Conservation (phyloP, 2,113 vertebrate genomes). For the Monarcha castaneiventris region DNA sequence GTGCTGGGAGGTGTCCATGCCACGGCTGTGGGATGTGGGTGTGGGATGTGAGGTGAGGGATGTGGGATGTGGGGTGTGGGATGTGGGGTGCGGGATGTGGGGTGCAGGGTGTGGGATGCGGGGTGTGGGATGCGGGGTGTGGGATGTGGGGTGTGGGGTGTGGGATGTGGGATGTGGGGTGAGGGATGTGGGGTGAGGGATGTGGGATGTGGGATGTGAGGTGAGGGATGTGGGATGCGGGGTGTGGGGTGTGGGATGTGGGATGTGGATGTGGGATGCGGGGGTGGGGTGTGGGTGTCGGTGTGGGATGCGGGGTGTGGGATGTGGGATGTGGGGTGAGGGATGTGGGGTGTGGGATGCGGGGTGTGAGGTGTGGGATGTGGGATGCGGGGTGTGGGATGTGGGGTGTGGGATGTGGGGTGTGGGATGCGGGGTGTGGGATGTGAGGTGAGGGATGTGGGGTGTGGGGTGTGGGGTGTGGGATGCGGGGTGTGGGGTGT, state of each 20-base stretch:
- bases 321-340: background rate
- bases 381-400: background rate
- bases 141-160: rapidly evolving
- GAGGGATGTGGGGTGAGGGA: background rate
- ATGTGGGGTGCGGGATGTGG: rapidly evolving
- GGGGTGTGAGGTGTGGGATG: rapidly evolving
- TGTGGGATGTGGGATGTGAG: no score
- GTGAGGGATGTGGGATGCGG: background rate
- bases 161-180: rapidly evolving
- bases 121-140: background rate
- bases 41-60: background rate
- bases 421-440: rapidly evolving
- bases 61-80: rapidly evolving
- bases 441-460: background rate
- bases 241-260: rapidly evolving
- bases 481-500: background rate
- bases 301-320: no score
- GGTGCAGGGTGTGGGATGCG: background rate
- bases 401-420: rapidly evolving
- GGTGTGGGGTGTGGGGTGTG: rapidly evolving
- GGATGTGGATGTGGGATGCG: rapidly evolving
- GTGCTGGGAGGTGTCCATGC: no score
- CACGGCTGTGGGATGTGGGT: no score
- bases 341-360: background rate
- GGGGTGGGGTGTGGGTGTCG: background rate